Conservation (phyloP, 2,888 invertebrate genomes). For the Lasioglossum lativentre region DNA sequence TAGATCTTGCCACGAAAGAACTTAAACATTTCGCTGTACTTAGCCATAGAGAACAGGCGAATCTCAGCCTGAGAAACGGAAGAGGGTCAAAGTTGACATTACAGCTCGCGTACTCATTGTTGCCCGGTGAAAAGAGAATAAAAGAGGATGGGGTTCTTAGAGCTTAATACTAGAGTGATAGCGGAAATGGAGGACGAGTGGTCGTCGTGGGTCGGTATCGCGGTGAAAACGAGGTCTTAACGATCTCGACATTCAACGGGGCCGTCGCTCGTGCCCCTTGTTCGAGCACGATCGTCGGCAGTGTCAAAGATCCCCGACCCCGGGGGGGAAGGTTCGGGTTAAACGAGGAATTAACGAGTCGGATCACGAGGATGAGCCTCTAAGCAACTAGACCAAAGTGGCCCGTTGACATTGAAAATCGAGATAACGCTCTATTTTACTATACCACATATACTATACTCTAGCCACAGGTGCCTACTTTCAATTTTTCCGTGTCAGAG, state of each 20-base stretch:
- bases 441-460: neutral
- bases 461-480: neutral
- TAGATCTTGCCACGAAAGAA: too few relatives aligned
- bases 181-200: neutral
- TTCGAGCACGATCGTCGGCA: conserved; percentile 41
- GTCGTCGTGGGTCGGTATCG: conserved; percentile 21
- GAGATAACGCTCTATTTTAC: neutral
- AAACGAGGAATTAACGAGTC: conserved; percentile 60
- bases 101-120: neutral
- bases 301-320: conserved; percentile 62
- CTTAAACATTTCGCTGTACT: too few relatives aligned
- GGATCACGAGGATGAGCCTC: neutral
- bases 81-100: neutral
- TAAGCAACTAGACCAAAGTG: neutral
- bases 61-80: too few relatives aligned
- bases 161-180: neutral
- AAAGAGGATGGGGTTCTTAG: neutral
- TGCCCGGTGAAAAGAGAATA: neutral
- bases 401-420: neutral
- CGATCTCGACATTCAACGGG: conserved; percentile 54
- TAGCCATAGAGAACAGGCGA: too few relatives aligned
- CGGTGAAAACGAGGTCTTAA: conserved; percentile 62
- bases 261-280: conserved; percentile 16
- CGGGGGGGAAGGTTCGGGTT: conserved; percentile 44
- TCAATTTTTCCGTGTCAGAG: neutral